Conservation (phyloP, 2,888 invertebrate genomes). For the Adelphocoris suturalis region DNA sequence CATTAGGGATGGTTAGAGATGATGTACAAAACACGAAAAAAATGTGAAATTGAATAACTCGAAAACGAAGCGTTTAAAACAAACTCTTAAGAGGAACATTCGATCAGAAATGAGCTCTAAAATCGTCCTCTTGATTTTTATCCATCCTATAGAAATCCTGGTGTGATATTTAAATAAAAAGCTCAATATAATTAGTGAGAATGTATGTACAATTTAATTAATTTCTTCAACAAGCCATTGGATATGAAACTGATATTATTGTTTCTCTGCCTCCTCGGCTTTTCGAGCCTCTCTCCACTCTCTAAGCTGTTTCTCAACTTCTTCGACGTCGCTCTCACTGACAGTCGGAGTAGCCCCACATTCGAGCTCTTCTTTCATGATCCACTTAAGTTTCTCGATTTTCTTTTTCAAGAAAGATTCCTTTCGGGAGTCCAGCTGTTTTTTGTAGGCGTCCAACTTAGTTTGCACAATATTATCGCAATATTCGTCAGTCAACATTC, state of each 20-base stretch:
- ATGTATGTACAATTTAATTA: too few species aligned
- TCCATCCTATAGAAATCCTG: too few species aligned
- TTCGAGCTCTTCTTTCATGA: constrained; percentile 87
- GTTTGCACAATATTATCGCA: constrained; percentile 85
- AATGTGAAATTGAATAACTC: too few species aligned
- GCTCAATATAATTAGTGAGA: too few species aligned
- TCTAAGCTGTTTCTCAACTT: constrained; percentile 81
- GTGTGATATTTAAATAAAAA: too few species aligned
- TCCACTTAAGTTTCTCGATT: constrained; percentile 84
- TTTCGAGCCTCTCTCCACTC: constrained; percentile 77
- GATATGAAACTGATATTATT: not conserved
- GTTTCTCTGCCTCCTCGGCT: not conserved
- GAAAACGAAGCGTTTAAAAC: too few species aligned
- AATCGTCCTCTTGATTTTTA: too few species aligned
- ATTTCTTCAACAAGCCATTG: too few species aligned
- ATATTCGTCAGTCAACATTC: constrained; percentile 85
- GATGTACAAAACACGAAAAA: too few species aligned
- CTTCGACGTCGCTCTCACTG: constrained; percentile 84
- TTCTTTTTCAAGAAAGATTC: constrained; percentile 87
- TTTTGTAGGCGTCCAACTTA: constrained; percentile 84
- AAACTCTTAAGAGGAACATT: too few species aligned
- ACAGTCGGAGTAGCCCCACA: constrained; percentile 84
- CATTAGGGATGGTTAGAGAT: too few species aligned
- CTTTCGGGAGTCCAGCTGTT: constrained; percentile 85
- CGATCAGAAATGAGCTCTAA: too few species aligned